Evolutionary conservation across 2,113 vertebrate genomes (phyloP).

Genomic region (Phalacrocorax carbo): DNA sequence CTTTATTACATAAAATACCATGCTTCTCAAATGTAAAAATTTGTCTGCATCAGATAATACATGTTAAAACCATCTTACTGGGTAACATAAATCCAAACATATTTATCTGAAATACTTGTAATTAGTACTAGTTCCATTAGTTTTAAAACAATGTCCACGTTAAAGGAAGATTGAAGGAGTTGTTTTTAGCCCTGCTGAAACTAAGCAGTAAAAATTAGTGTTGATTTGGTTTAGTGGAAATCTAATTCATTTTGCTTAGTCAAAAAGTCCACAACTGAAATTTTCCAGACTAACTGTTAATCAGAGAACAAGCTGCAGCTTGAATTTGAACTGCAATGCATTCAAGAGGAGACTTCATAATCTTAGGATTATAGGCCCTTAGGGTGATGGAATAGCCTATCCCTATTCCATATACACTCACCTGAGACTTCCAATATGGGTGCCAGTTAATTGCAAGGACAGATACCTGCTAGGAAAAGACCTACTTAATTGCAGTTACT

Average conservation of each 20-base stretch:
- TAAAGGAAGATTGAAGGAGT: background rate
- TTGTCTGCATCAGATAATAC: background rate
- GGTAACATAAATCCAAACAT: background rate
- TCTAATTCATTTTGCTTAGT: background rate
- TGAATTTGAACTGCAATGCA: background rate
- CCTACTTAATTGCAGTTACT: slow-evolving; percentile 8
- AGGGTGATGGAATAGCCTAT: background rate
- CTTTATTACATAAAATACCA: background rate
- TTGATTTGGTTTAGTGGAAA: background rate
- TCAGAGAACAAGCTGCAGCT: background rate
- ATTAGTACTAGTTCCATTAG: background rate
- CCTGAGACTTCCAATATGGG: background rate
- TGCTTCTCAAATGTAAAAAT: background rate
- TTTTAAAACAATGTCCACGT: background rate
- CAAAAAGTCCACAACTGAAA: background rate
- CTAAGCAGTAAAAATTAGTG: background rate
- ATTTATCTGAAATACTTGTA: background rate
- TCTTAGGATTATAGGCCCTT: background rate
- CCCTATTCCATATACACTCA: background rate
- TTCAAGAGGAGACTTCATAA: background rate
- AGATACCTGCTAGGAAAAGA: background rate
- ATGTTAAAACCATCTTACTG: background rate
- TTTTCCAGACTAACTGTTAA: background rate
- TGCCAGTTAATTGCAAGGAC: background rate
- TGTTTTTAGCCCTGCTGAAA: background rate